These are phyloP conservation scores for Drosophila rhopaloa DNA, from an alignment of 1,140 invertebrate genomes.

Conservation along the genomic window DNA sequence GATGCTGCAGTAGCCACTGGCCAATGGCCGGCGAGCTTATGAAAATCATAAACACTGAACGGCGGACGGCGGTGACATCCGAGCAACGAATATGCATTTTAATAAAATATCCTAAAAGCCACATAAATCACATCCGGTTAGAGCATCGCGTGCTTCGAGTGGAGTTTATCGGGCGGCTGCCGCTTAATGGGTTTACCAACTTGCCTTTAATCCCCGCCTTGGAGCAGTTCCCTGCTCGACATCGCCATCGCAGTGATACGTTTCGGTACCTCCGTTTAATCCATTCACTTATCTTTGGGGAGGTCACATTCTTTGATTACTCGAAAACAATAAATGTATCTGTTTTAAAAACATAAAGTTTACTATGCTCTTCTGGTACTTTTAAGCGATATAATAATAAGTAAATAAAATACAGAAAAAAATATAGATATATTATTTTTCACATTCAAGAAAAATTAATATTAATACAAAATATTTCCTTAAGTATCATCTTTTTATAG, in stretches of 20 bases:
- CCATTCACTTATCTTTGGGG: neutral
- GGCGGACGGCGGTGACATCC: constrained; percentile 63
- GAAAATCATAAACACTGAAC: constrained; percentile 84
- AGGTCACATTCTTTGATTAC: neutral
- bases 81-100: constrained; percentile 85
- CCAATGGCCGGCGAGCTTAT: constrained; percentile 72
- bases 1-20: constrained; percentile 31
- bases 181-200: constrained; percentile 31
- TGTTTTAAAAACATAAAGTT: too few species aligned
- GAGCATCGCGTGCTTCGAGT: constrained; percentile 32
- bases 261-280: constrained; percentile 6
- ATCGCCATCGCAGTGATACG: constrained; percentile 1
- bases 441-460: too few species aligned
- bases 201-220: neutral
- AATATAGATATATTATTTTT: too few species aligned
- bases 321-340: too few species aligned
- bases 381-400: too few species aligned
- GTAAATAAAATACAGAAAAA: too few species aligned
- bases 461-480: too few species aligned
- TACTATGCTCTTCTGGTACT: too few species aligned
- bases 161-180: constrained; percentile 36
- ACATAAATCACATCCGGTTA: constrained; percentile 76
- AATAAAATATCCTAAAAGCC: constrained; percentile 85
- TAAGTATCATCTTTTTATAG: too few species aligned
- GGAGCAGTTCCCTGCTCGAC: constrained; percentile 13